A percentile compares a stretch with the other conserved stretches of the same genome.
These are phyloP conservation scores for Heloderma charlesbogerti DNA, from an alignment of 2,113 vertebrate genomes.

Conservation along the genomic window DNA sequence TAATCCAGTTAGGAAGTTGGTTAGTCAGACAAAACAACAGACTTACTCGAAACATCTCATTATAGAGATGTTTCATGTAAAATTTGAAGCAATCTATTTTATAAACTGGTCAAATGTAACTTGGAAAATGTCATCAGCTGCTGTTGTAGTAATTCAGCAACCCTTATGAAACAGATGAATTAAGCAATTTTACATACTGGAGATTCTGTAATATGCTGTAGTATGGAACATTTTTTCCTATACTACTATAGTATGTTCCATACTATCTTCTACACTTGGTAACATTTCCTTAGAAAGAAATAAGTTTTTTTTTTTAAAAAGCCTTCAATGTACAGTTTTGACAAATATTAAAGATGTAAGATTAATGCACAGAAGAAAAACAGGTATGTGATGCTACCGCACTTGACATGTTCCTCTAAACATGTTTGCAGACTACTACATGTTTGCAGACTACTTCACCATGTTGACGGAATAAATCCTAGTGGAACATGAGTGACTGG, in stretches of 20 bases:
- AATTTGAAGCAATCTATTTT: slow-evolving; percentile 20
- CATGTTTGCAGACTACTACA: background rate
- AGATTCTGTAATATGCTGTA: too few species aligned
- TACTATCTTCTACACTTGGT: background rate
- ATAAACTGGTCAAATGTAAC: background rate
- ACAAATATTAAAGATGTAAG: background rate
- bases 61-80: slow-evolving; percentile 33
- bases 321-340: background rate
- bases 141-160: background rate
- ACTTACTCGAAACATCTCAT: slow-evolving; percentile 37
- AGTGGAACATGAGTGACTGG: background rate
- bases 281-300: background rate
- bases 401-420: background rate
- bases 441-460: background rate
- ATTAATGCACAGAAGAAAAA: background rate
- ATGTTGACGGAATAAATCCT: background rate
- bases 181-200: accelerated
- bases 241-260: too few species aligned
- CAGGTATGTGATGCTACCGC: background rate
- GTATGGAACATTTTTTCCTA: background rate
- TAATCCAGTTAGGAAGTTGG: slow-evolving; percentile 72
- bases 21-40: slow-evolving; percentile 32
- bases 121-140: background rate
- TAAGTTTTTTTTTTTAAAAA: background rate
- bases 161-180: background rate